Evolutionary conservation across 2,113 vertebrate genomes (phyloP).

Genomic region (Indri indri): DNA sequence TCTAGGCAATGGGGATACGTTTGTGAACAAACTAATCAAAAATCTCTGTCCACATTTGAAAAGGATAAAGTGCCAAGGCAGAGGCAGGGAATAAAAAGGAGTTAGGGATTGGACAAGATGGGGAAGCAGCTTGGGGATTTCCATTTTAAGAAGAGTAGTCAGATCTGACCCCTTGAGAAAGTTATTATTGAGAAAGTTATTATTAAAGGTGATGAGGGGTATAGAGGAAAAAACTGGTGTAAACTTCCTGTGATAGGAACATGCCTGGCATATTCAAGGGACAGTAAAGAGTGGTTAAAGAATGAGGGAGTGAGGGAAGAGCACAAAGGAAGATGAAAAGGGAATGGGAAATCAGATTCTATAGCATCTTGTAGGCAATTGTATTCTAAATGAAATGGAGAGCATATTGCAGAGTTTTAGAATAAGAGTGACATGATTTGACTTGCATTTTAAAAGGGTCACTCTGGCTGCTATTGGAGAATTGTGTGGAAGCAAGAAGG

Average conservation of each 20-base stretch:
- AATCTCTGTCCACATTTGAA: neutral
- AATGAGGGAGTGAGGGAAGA: neutral
- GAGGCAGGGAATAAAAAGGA: neutral
- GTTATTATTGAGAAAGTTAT: neutral
- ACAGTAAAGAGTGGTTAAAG: neutral
- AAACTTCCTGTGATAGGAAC: neutral
- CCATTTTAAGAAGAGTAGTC: neutral
- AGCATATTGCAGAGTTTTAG: neutral
- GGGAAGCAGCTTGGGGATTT: neutral
- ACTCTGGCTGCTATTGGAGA: neutral
- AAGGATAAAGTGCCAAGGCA: neutral
- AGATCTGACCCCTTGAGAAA: neutral
- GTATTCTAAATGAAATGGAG: neutral
- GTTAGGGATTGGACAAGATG: neutral
- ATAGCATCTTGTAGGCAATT: neutral
- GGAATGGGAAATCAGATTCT: neutral
- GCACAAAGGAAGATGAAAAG: neutral
- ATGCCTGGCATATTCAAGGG: neutral
- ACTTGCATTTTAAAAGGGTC: neutral
- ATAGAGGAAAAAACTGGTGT: neutral
- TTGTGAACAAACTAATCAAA: conserved; percentile 30
- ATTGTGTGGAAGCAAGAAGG: neutral
- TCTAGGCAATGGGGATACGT: neutral
- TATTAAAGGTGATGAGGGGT: neutral
- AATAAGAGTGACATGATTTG: neutral